Percentiles rank a stretch among this genome's conserved stretches.
phyloP scores from a whole-genome alignment of 2,113 vertebrate species.

The Elaphurus davidianus region DNA sequence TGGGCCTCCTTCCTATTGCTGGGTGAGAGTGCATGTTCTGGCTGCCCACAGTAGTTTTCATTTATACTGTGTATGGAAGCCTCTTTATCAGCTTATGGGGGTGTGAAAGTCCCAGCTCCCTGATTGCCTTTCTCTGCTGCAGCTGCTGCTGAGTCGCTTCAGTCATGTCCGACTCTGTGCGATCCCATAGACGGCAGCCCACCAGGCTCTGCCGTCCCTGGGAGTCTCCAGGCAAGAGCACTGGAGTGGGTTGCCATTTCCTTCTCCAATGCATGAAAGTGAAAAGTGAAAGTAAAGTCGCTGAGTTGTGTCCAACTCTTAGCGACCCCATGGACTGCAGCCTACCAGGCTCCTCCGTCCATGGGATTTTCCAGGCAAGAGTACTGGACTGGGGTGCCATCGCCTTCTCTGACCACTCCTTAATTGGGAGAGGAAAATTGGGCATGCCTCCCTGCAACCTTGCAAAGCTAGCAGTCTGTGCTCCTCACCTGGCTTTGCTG shows the following conservation, averaged over 20 bases:
- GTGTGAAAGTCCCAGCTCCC: neutral
- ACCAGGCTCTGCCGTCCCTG: neutral
- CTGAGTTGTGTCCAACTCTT: fast-evolving
- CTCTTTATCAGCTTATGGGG: neutral
- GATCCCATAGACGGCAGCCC: neutral
- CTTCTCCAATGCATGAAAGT: neutral
- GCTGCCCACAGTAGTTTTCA: neutral
- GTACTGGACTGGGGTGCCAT: neutral
- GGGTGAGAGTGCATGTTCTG: neutral
- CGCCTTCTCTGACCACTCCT: neutral
- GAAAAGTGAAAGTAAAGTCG: neutral
- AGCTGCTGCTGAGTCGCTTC: neutral
- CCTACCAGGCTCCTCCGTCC: neutral
- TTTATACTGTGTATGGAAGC: neutral
- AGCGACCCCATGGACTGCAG: neutral
- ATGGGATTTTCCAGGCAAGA: neutral
- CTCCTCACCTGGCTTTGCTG: neutral
- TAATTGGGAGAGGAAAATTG: neutral
- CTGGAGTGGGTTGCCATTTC: neutral
- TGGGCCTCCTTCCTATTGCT: neutral
- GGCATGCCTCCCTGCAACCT: neutral
- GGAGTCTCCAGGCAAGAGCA: neutral
- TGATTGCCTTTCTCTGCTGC: neutral
- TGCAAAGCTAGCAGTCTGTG: neutral
- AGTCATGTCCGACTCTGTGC: fast-evolving